These are phyloP conservation scores for Macrobrachium nipponense DNA, from an alignment of 1,140 invertebrate genomes.

Conservation along the genomic window DNA sequence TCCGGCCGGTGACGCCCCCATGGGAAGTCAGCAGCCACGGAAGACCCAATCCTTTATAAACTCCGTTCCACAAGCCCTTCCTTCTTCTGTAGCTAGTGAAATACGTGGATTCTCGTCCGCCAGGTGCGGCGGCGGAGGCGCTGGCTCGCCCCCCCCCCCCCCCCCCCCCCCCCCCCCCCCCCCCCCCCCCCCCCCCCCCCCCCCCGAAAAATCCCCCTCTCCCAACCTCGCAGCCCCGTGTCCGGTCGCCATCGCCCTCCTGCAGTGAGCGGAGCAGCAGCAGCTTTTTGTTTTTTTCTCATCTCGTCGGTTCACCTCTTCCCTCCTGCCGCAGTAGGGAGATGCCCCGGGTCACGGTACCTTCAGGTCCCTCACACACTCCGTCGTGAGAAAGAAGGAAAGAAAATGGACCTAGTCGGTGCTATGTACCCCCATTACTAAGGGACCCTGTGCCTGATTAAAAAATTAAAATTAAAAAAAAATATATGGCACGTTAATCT, in stretches of 20 bases:
- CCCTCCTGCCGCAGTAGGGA: no score
- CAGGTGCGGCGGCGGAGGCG: slow-evolving; percentile 29
- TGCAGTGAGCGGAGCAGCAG: slow-evolving; percentile 16
- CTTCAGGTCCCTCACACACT: no score
- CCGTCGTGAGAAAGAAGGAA: no score
- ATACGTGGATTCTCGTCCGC: neutral
- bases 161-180: slow-evolving; percentile 8
- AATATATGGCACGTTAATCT: slow-evolving; percentile 30
- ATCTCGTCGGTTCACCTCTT: no score
- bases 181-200: slow-evolving; percentile 27
- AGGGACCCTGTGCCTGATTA: no score
- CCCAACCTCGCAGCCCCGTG: slow-evolving; percentile 37
- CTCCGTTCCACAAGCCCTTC: slow-evolving; percentile 18
- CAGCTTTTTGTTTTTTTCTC: no score
- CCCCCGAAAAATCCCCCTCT: slow-evolving; percentile 15
- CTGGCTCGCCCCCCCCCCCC: slow-evolving; percentile 52
- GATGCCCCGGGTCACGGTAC: no score
- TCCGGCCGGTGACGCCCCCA: no score
- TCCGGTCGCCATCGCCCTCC: slow-evolving; percentile 12
- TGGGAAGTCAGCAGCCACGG: neutral
- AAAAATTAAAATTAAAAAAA: no score
- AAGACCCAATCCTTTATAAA: slow-evolving; percentile 47
- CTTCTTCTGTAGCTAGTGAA: neutral
- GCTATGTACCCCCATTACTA: no score
- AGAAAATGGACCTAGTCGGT: no score